phyloP scores from a whole-genome alignment of 2,888 invertebrate genomes.

The Ectemnius lituratus region DNA sequence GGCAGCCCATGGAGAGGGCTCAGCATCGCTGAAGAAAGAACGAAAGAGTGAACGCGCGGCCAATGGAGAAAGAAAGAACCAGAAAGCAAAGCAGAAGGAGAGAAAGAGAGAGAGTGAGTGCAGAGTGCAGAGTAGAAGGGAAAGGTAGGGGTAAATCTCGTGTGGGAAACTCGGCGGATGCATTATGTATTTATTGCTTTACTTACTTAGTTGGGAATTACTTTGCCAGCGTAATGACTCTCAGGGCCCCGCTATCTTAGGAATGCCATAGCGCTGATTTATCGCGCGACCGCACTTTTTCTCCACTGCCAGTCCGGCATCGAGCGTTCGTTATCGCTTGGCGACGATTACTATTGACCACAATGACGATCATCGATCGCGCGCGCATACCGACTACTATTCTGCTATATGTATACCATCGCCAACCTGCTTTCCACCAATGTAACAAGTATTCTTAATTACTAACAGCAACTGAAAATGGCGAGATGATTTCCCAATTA shows the following conservation, averaged over 20 bases:
- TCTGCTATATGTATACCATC: neutral
- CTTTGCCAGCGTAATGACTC: constrained; percentile 73
- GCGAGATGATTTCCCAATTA: too few relatives aligned
- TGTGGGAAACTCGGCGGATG: constrained; percentile 74
- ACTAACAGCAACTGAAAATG: too few relatives aligned
- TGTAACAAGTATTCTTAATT: too few relatives aligned
- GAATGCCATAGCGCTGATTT: constrained; percentile 68
- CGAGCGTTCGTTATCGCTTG: constrained; percentile 46
- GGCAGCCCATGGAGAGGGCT: neutral
- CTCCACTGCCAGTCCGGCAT: constrained; percentile 53
- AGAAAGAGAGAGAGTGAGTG: constrained; percentile 5
- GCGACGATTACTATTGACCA: constrained; percentile 7
- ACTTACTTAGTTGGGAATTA: constrained; percentile 75
- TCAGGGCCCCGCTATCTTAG: constrained; percentile 65
- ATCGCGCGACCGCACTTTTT: constrained; percentile 60
- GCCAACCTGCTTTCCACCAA: too few relatives aligned
- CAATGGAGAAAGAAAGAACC: neutral
- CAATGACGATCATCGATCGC: neutral
- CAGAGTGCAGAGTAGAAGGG: constrained; percentile 3
- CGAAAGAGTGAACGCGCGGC: neutral
- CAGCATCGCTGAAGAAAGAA: neutral
- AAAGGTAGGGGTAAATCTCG: constrained; percentile 22
- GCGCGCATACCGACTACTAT: neutral
- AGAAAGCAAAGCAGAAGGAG: neutral
- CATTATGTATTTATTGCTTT: constrained; percentile 76